These are phyloP conservation scores for Liasis olivaceus DNA, from an alignment of 2,797 vertebrate genomes.

Conservation along the genomic window DNA sequence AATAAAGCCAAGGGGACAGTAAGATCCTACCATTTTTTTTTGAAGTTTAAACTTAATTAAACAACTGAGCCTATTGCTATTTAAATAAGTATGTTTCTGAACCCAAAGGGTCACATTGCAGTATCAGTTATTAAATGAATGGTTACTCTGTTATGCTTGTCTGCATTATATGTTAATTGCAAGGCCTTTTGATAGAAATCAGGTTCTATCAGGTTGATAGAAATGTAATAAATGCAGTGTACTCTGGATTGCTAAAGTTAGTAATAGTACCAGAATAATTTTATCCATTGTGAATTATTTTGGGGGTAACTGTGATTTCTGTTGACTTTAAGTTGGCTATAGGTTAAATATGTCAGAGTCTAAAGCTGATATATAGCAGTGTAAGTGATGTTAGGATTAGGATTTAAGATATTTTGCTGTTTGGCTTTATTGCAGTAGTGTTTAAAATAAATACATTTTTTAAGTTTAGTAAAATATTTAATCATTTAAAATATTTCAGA, in stretches of 20 bases:
- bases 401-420: not conserved
- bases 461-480: not conserved
- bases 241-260: not conserved
- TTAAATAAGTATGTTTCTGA: not conserved
- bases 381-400: not conserved
- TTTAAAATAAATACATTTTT: not conserved
- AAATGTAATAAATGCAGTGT: not conserved
- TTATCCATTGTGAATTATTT: not conserved
- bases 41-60: not conserved
- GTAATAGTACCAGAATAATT: not conserved
- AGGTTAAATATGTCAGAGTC: not conserved
- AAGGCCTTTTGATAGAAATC: not conserved
- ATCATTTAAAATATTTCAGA: not conserved
- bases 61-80: not conserved
- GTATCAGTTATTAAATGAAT: not conserved
- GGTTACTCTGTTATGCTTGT: not conserved
- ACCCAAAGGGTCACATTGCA: not conserved
- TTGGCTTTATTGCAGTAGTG: not conserved
- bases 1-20: constrained; percentile 81
- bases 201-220: not conserved
- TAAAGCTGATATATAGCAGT: not conserved
- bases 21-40: constrained; percentile 45
- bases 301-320: not conserved
- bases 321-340: not conserved
- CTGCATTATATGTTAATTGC: not conserved